phyloP scores from a whole-genome alignment of 2,888 invertebrate species.

The Drosophila stalkeri region DNA sequence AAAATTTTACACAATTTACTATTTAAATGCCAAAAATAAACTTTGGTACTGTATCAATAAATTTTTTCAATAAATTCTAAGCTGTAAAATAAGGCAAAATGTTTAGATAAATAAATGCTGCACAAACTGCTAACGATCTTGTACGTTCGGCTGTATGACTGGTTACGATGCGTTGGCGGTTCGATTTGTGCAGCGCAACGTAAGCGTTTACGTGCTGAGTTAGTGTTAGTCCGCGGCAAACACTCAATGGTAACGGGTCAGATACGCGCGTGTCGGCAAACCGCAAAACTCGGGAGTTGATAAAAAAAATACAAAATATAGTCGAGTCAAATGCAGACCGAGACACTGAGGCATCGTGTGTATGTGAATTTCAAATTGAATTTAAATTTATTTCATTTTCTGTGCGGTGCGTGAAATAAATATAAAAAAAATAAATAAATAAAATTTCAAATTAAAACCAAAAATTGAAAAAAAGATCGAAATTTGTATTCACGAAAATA shows the following conservation, averaged over 20 bases:
- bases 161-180: slow-evolving; percentile 57
- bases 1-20: neutral
- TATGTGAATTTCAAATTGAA: slow-evolving; percentile 49
- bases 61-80: neutral
- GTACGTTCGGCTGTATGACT: slow-evolving; percentile 37
- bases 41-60: neutral
- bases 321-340: slow-evolving; percentile 47
- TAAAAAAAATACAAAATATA: slow-evolving; percentile 40
- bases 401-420: slow-evolving; percentile 25
- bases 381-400: slow-evolving; percentile 36
- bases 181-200: slow-evolving; percentile 58
- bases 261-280: slow-evolving; percentile 69
- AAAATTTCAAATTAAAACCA: neutral
- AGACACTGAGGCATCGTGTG: slow-evolving; percentile 44
- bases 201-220: slow-evolving; percentile 53
- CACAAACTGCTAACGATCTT: slow-evolving; percentile 30
- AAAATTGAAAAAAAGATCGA: slow-evolving; percentile 3
- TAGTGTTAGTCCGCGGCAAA: slow-evolving; percentile 59
- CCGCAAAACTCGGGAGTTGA: slow-evolving; percentile 48
- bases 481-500: slow-evolving; percentile 6
- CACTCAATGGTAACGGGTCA: slow-evolving; percentile 71
- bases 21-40: neutral
- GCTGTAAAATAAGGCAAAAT: neutral
- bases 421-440: slow-evolving; percentile 7
- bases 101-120: neutral